A percentile compares a stretch with the other conserved stretches of the same genome.
Conservation (phyloP, 2,797 vertebrate species). For the Gymnothorax javanicus region DNA sequence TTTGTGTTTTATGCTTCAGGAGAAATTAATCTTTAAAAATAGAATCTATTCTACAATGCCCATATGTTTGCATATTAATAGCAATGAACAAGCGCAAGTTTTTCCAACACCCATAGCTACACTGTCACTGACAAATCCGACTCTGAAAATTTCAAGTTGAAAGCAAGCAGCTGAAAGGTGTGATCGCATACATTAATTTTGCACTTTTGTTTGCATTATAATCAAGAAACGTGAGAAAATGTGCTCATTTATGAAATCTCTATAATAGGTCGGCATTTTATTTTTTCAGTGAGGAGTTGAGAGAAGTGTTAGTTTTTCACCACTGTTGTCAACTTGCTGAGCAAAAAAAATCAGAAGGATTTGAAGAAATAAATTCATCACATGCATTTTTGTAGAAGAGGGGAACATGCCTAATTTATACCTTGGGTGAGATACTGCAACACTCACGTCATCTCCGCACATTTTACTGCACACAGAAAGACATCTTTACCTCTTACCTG, state of each 20-base stretch:
- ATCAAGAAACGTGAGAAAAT: not conserved
- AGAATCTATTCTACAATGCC: not conserved
- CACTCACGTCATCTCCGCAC: not conserved
- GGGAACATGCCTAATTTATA: not conserved
- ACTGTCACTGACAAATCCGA: not conserved
- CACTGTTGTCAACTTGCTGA: not conserved
- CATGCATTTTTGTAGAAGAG: not conserved
- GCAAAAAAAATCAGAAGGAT: not conserved
- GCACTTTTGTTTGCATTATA: not conserved
- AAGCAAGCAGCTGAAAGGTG: not conserved
- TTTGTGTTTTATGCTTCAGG: not conserved
- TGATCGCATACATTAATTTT: not conserved
- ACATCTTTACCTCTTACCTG: not conserved
- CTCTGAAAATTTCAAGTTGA: not conserved
- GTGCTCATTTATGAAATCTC: not conserved
- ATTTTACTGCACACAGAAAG: not conserved
- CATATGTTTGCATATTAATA: not conserved
- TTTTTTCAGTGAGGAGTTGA: not conserved
- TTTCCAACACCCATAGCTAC: not conserved
- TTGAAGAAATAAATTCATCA: not conserved
- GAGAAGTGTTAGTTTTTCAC: not conserved
- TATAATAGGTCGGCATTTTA: not conserved
- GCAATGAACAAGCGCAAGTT: not conserved
- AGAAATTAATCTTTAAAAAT: not conserved
- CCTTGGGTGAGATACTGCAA: not conserved